Evolutionary conservation across 2,888 invertebrate genomes (phyloP), one percentile per base, ranked within the genome.

Genomic region (Perizoma affinitatum): DNA sequence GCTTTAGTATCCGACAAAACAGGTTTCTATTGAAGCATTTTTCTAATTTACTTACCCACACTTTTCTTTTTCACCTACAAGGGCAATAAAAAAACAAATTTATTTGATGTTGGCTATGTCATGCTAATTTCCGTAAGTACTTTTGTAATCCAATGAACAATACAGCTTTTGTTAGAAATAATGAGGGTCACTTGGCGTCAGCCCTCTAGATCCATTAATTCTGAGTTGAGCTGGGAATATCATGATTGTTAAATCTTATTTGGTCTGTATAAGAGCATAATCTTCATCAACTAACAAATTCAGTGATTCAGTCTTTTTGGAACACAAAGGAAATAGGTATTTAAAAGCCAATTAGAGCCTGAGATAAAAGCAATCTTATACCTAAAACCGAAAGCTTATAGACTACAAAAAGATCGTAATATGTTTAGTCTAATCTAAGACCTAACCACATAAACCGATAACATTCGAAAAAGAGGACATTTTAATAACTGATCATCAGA

Each of bases 81-180:
- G 50, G 54, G 46, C 50, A 49, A 22, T 38, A 54, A 43, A 49
- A 45, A 59, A 54, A 0, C 36, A 49, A 58, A 58, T 53, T 59
- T 59, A 51, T 60, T 60, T 60, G 59, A 47, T 60, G 41, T 46
- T 41, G 41, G 59, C 50, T 54, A 46, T 54, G 45, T 54, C 54
- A 54, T 60, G 54, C 54, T 49, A 60, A 60, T 54, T 47, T 51
- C 50, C 34, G 41, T 40, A 41, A 59, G 59, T 46, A 59, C 58
- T 58, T 49, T 50, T 50, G 54, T 48, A 54, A 54, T 54, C 33
- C 53, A 48, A 35, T 10, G 44, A 44, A 58, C 58, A 58, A 58
- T 59, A 54, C 49, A 54, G 59, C 59, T 52, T 51, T 60, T 55
- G 60, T 55, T 55, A 43, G 41, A 44, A 51, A 55, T 60, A 60